A percentile compares a stretch with the other conserved stretches of the same genome.
Conservation (phyloP, 2,113 vertebrate species). For the Micronycteris hirsuta region DNA sequence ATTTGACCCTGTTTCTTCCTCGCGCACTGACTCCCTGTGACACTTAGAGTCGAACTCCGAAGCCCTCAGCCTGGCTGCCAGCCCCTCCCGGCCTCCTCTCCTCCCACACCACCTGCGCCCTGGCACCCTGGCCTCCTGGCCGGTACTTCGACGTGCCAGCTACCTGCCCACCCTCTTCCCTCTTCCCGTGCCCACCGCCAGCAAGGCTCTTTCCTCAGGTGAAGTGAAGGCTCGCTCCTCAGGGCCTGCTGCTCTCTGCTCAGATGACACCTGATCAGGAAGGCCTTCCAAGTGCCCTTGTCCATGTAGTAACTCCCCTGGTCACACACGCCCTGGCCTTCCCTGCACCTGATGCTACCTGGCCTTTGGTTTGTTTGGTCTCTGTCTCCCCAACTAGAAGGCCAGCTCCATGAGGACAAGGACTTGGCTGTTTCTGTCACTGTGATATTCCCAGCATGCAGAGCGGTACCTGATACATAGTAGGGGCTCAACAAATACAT, state of each 20-base stretch:
- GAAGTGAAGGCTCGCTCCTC: background rate
- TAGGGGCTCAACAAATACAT: background rate
- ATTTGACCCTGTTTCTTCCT: background rate
- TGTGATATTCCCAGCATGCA: background rate
- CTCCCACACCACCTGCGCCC: rapidly evolving
- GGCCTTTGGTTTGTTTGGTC: background rate
- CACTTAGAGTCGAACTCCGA: background rate
- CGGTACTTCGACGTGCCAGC: background rate
- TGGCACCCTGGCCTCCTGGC: rapidly evolving
- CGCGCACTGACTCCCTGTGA: background rate
- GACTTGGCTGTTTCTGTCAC: background rate
- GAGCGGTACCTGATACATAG: background rate
- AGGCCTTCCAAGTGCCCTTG: background rate
- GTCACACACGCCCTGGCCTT: background rate
- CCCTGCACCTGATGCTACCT: background rate
- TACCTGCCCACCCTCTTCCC: too few species aligned
- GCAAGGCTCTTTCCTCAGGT: background rate
- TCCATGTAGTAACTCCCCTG: background rate
- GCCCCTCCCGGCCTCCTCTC: background rate
- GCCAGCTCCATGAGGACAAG: background rate
- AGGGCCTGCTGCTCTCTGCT: background rate
- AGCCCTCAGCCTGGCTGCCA: background rate
- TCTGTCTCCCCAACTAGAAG: background rate
- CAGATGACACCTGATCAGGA: background rate
- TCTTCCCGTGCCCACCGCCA: background rate